A percentile compares a stretch with the other conserved stretches of the same genome.
Evolutionary conservation across 2,113 vertebrate genomes (phyloP).

Genomic region (Psettodes erumei): DNA sequence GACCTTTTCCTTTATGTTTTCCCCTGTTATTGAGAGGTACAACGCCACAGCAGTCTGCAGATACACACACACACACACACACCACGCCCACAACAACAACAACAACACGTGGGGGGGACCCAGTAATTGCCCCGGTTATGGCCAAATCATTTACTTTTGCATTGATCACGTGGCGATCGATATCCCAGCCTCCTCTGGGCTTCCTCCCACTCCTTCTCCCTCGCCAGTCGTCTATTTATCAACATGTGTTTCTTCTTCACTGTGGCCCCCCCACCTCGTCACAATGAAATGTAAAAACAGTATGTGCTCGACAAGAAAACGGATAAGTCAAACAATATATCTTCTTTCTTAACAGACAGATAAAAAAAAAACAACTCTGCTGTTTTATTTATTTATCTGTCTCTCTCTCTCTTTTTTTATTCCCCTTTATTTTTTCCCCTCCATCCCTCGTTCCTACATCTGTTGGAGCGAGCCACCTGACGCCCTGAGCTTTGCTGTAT

Average conservation of each 20-base stretch:
- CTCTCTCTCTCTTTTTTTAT: not conserved
- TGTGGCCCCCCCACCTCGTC: no score
- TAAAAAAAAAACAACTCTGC: not conserved
- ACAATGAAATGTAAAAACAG: not conserved
- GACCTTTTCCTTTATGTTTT: conserved; percentile 22
- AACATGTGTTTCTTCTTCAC: conserved; percentile 41
- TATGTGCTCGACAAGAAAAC: not conserved
- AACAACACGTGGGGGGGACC: conserved; percentile 15
- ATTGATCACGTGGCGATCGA: conserved; percentile 55
- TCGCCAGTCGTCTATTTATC: conserved; percentile 17
- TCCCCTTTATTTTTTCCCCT: not conserved
- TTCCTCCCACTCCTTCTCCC: conserved; percentile 17
- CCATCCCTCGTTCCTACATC: not conserved
- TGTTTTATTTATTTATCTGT: not conserved
- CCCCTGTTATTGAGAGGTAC: conserved; percentile 1
- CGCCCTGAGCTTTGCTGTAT: conserved; percentile 15
- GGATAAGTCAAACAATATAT: not conserved
- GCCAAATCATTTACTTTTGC: conserved; percentile 35
- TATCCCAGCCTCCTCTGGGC: conserved; percentile 32
- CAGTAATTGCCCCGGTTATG: conserved; percentile 54
- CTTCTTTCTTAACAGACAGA: not conserved
- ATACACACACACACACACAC: conserved; percentile 10
- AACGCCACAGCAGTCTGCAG: not conserved
- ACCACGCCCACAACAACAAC: not conserved
- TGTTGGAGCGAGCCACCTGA: conserved; percentile 33